These are phyloP conservation scores for Eupelmus urozonus DNA, from an alignment of 2,888 invertebrate species.

Conservation along the genomic window DNA sequence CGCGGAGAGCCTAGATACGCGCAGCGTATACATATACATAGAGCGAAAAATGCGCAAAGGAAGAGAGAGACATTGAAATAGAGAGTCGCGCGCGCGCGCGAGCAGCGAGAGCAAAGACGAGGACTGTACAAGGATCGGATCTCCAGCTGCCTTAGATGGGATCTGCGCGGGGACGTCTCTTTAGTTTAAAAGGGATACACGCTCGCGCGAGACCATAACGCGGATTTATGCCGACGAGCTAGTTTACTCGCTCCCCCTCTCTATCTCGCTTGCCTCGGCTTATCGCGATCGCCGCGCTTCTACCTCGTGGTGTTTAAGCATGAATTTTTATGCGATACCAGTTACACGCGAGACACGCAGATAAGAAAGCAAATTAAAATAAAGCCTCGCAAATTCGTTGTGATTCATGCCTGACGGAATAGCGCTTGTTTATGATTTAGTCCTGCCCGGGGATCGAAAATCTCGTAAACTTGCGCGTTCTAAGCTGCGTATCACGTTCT, in stretches of 20 bases:
- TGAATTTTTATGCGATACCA: no score
- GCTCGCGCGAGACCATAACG: slow-evolving; percentile 12
- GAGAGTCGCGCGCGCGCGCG: neutral
- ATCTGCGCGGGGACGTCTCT: slow-evolving; percentile 40
- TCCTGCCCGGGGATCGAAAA: neutral
- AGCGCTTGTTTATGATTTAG: no score
- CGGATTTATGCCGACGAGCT: slow-evolving; percentile 42
- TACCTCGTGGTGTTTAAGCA: no score
- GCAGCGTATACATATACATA: no score
- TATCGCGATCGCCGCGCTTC: slow-evolving; percentile 16
- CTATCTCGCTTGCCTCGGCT: neutral
- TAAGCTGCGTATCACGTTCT: no score
- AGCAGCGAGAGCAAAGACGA: neutral
- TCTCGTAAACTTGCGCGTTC: neutral
- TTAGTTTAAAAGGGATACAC: slow-evolving; percentile 10
- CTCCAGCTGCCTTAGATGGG: slow-evolving; percentile 20
- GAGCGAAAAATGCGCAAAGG: neutral
- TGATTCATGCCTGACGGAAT: neutral
- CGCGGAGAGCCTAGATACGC: neutral
- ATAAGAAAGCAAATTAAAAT: neutral
- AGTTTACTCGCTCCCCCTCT: slow-evolving; percentile 22
- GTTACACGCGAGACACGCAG: no score
- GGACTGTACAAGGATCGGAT: slow-evolving; percentile 19
- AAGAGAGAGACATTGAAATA: slow-evolving; percentile 15
- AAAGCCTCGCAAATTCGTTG: neutral